Percentiles rank a stretch among this genome's conserved stretches.
Evolutionary conservation across 2,113 vertebrate genomes (phyloP).

Genomic region (Erythrocebus patas): DNA sequence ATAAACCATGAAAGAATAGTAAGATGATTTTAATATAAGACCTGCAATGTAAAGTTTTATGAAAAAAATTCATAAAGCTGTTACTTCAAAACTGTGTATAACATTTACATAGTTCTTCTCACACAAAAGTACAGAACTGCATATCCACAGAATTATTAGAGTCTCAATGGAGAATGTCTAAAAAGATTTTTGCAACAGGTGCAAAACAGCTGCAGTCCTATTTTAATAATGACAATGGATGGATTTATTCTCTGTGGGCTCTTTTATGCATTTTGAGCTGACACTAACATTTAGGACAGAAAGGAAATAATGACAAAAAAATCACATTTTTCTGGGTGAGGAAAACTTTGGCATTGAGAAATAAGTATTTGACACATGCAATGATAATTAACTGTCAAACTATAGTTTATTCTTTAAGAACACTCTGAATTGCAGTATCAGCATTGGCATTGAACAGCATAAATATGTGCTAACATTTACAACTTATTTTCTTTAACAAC

Average conservation of each 20-base stretch:
- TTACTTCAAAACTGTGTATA: background rate
- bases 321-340: background rate
- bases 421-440: background rate
- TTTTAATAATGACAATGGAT: background rate
- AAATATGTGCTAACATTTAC: background rate
- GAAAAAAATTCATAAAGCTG: background rate
- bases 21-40: background rate
- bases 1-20: background rate
- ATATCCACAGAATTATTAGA: background rate
- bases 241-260: constrained; percentile 10
- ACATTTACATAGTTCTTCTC: background rate
- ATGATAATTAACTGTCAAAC: constrained; percentile 3
- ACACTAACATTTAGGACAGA: constrained; percentile 49
- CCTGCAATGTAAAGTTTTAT: background rate
- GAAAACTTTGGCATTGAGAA: constrained; percentile 11
- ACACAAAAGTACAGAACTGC: background rate
- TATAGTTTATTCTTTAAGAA: constrained; percentile 20
- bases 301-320: constrained; percentile 43
- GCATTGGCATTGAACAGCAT: background rate
- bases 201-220: constrained; percentile 51
- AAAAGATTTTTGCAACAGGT: constrained; percentile 57
- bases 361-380: background rate
- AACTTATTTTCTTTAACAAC: background rate
- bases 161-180: constrained; percentile 13
- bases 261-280: constrained; percentile 41